Conservation (phyloP, 2,113 vertebrate species). For the Isurus oxyrinchus region DNA sequence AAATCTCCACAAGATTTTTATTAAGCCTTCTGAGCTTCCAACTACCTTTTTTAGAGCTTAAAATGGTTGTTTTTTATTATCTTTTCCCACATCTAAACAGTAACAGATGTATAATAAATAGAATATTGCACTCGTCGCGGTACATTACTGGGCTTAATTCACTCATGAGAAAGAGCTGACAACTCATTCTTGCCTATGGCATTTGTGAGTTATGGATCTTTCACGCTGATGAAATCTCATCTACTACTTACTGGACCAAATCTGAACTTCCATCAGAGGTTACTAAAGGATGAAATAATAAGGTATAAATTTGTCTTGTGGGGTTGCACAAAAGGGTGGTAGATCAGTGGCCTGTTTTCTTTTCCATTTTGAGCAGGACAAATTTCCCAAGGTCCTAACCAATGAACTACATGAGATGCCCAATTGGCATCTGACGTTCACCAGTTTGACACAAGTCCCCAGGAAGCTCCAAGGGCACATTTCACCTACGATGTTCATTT, state of each 20-base stretch:
- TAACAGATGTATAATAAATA: slow-evolving; percentile 36
- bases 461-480: background rate
- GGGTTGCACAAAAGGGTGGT: background rate
- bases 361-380: background rate
- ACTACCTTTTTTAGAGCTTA: slow-evolving; percentile 30
- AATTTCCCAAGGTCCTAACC: background rate
- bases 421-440: too few relatives aligned
- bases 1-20: slow-evolving; percentile 22
- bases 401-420: background rate
- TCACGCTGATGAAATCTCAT: slow-evolving; percentile 28
- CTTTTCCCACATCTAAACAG: slow-evolving; percentile 36
- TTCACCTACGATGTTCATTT: background rate
- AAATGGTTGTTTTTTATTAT: slow-evolving; percentile 34
- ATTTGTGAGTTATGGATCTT: background rate
- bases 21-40: slow-evolving; percentile 31
- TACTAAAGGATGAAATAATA: background rate
- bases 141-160: slow-evolving; percentile 36
- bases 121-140: slow-evolving; percentile 30
- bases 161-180: slow-evolving; percentile 31
- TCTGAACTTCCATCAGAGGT: background rate
- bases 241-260: background rate
- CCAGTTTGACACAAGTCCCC: background rate
- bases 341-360: background rate
- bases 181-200: slow-evolving; percentile 26
- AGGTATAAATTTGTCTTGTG: background rate